Evolutionary conservation across 2,888 invertebrate species (phyloP).

Genomic region (Tachina grossa): DNA sequence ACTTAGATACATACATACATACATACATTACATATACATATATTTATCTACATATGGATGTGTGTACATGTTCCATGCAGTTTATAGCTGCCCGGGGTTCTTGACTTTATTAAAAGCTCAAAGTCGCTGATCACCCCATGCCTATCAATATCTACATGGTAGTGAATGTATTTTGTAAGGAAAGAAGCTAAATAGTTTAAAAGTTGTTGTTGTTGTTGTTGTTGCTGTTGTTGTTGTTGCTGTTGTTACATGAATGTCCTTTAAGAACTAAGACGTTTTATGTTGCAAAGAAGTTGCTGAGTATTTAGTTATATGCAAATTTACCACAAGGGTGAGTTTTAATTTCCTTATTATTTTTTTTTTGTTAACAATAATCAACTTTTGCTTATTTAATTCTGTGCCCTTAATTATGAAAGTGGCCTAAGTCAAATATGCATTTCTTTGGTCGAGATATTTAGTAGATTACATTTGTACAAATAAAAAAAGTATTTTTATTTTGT

Average conservation of each 20-base stretch:
- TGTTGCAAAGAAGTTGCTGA: neutral
- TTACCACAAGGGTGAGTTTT: conserved; percentile 60
- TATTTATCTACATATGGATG: neutral
- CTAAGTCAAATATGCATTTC: no score
- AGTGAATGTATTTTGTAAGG: conserved; percentile 25
- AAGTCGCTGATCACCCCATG: conserved; percentile 30
- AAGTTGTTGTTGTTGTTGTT: no score
- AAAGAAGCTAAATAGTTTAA: conserved; percentile 32
- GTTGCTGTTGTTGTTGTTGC: no score
- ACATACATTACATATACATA: no score
- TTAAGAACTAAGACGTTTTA: conserved; percentile 5
- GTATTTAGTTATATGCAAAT: neutral
- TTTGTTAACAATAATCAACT: no score
- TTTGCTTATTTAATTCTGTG: no score
- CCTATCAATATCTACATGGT: neutral
- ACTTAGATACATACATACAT: conserved; percentile 7
- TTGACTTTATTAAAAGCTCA: conserved; percentile 67
- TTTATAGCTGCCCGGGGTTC: conserved; percentile 52
- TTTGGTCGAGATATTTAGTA: no score
- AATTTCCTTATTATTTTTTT: neutral
- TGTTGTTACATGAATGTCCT: neutral
- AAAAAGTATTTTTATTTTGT: no score
- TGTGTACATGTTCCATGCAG: neutral
- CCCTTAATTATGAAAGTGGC: no score
- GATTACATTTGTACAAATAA: no score